Percentiles rank a stretch among this genome's conserved stretches.
These are phyloP conservation scores for Myiotriccus ornatus DNA, from an alignment of 2,797 vertebrate genomes.

Conservation along the genomic window DNA sequence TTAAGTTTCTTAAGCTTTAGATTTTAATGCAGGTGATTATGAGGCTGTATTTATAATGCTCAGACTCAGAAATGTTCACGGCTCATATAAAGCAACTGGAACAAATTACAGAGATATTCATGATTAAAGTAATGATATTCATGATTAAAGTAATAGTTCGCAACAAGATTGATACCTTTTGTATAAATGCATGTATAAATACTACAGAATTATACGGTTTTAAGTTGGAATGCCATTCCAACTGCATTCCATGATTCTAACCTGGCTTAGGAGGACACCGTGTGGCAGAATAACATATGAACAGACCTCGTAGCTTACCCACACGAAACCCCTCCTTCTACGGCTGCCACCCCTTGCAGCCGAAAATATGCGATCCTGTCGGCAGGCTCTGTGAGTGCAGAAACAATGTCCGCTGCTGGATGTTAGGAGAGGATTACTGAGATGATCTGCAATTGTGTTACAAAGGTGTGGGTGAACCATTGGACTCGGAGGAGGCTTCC, in stretches of 20 bases:
- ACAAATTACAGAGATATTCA: background rate
- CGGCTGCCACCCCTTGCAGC: background rate
- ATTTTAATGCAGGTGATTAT: background rate
- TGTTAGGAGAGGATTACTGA: background rate
- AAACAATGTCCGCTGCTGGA: background rate
- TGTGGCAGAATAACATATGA: slow-evolving; percentile 50
- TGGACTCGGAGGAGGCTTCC: background rate
- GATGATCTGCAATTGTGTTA: background rate
- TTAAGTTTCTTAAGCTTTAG: background rate
- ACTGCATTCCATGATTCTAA: background rate
- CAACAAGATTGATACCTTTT: background rate
- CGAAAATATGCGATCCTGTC: background rate
- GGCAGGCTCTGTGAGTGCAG: background rate
- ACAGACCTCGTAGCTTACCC: background rate
- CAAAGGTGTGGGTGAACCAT: background rate
- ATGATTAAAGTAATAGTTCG: background rate
- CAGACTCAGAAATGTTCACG: background rate
- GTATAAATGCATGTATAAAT: background rate
- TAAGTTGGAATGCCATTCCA: background rate
- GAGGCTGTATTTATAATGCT: background rate
- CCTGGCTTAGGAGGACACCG: slow-evolving; percentile 61
- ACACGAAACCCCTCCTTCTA: background rate
- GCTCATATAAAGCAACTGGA: background rate
- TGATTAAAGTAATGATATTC: background rate
- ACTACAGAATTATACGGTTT: background rate